These are phyloP conservation scores for Scyliorhinus canicula DNA, from an alignment of 2,797 vertebrate genomes.

Conservation along the genomic window DNA sequence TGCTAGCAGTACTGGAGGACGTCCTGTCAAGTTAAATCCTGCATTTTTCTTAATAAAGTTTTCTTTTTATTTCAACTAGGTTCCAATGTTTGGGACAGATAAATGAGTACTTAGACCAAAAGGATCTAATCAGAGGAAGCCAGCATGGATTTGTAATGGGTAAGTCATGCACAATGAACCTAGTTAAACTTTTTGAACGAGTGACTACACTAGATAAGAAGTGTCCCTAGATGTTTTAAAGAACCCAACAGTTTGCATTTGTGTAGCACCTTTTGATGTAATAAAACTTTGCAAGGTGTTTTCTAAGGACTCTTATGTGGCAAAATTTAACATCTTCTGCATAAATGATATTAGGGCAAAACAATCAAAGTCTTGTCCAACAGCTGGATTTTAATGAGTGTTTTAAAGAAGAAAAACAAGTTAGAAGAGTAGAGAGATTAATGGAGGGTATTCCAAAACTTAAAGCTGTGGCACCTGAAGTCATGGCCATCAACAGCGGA, in stretches of 20 bases:
- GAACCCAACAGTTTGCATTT: background rate
- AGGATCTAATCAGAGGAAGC: background rate
- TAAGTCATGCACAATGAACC: background rate
- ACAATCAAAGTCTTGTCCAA: no score
- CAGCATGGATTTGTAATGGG: conserved; percentile 5
- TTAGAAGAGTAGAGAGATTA: background rate
- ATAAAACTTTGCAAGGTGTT: background rate
- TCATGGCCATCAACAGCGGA: background rate
- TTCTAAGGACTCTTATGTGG: background rate
- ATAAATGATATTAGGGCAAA: background rate
- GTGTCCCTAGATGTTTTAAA: background rate
- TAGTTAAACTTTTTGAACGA: background rate
- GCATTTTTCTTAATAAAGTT: background rate
- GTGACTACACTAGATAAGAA: background rate
- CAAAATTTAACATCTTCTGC: background rate
- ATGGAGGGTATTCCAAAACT: background rate
- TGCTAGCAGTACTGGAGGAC: no score
- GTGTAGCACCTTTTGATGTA: background rate
- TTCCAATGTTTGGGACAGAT: background rate
- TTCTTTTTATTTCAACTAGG: background rate
- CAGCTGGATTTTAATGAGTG: no score
- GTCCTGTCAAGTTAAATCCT: no score
- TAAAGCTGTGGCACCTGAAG: background rate
- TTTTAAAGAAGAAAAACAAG: background rate
- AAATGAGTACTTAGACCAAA: background rate